A percentile compares a stretch with the other conserved stretches of the same genome.
Evolutionary conservation across 2,113 vertebrate genomes (phyloP).

Genomic region (Pseudorasbora parva): DNA sequence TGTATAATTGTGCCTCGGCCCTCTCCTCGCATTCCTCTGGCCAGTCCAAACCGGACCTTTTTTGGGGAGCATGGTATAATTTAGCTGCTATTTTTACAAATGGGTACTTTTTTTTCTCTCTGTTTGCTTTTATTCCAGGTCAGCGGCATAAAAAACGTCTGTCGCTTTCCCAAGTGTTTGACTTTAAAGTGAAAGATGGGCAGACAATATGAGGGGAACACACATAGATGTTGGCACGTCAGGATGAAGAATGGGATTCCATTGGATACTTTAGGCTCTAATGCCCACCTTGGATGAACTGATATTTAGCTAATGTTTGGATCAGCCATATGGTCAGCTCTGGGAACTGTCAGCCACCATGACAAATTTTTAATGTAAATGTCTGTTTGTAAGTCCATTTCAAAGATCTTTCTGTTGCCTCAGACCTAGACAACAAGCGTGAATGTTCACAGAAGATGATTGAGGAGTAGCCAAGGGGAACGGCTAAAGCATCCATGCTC

Average conservation of each 20-base stretch:
- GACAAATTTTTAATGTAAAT: conserved; percentile 16
- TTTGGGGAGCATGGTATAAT: conserved; percentile 77
- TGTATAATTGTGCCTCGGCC: conserved; percentile 42
- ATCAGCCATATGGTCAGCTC: conserved; percentile 6
- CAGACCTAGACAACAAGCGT: conserved; percentile 9
- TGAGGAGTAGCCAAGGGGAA: conserved; percentile 17
- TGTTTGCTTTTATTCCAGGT: conserved; percentile 57
- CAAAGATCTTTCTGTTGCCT: conserved; percentile 38
- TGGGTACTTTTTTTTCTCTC: conserved; percentile 63
- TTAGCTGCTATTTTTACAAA: conserved; percentile 78
- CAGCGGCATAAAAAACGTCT: conserved; percentile 52
- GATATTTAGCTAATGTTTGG: conserved; percentile 13
- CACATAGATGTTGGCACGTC: not conserved
- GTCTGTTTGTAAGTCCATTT: conserved; percentile 8
- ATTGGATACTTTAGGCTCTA: not conserved
- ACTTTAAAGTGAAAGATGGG: conserved; percentile 33
- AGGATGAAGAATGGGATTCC: conserved; percentile 1
- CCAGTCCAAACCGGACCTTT: conserved; percentile 64
- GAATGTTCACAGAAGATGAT: conserved; percentile 7
- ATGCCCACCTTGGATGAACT: not conserved
- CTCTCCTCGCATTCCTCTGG: conserved; percentile 67
- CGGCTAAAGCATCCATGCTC: conserved; percentile 26
- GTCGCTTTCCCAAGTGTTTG: conserved; percentile 47
- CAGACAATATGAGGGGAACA: conserved; percentile 5
- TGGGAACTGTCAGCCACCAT: not conserved